These are phyloP conservation scores for Thymelicus sylvestris DNA, from an alignment of 2,888 invertebrate species.

Conservation along the genomic window DNA sequence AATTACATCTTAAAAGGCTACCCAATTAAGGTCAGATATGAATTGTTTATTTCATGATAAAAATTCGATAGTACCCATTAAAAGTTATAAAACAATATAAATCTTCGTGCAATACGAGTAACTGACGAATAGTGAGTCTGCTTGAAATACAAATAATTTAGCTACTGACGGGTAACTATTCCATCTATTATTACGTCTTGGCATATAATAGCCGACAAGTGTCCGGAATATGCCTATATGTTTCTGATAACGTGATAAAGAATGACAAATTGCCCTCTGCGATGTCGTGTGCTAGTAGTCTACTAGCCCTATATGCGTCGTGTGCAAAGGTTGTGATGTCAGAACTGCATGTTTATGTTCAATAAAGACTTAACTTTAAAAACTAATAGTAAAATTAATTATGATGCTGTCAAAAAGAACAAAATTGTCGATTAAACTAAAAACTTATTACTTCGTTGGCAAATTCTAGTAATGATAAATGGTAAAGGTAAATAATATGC, in stretches of 20 bases:
- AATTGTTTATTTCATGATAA: too few species aligned
- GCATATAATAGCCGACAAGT: constrained; percentile 8
- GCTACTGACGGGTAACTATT: not conserved
- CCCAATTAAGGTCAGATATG: too few species aligned
- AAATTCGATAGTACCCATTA: too few species aligned
- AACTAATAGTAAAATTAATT: too few species aligned
- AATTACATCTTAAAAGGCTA: too few species aligned
- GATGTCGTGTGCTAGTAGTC: not conserved
- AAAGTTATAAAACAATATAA: too few species aligned
- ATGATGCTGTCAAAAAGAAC: too few species aligned
- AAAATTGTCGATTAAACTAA: too few species aligned
- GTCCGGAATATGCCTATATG: not conserved
- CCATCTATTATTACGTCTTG: constrained; percentile 6
- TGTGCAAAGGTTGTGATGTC: not conserved
- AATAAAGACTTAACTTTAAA: not conserved
- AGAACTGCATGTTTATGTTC: not conserved
- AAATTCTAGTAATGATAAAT: too few species aligned
- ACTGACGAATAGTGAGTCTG: not conserved
- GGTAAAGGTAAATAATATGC: too few species aligned
- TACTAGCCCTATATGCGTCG: not conserved
- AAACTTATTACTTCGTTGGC: too few species aligned
- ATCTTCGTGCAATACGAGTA: too few species aligned
- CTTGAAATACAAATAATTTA: not conserved
- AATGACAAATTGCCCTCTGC: constrained; percentile 20
- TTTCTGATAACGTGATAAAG: constrained; percentile 20